A percentile compares a stretch with the other conserved stretches of the same genome.
phyloP scores from a whole-genome alignment of 2,888 invertebrate species.

The Schizaphis graminum region DNA sequence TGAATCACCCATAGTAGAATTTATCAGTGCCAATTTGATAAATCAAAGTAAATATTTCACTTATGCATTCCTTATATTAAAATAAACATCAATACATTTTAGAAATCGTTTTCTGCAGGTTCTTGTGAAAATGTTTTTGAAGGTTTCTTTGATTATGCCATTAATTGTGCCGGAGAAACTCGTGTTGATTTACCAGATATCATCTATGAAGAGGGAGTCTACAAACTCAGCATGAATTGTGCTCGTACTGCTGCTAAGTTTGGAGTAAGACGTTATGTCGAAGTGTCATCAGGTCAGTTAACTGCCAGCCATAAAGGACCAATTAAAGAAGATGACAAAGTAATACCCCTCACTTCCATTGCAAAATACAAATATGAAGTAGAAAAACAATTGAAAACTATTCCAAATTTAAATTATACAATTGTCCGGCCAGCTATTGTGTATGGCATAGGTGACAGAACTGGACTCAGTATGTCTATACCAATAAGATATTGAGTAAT shows the following conservation, averaged over 20 bases:
- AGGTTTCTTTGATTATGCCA: slow-evolving; percentile 76
- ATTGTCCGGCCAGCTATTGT: slow-evolving; percentile 87
- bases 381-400: slow-evolving; percentile 81
- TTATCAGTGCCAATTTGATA: slow-evolving; percentile 92
- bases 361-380: slow-evolving; percentile 87
- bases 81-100: not conserved
- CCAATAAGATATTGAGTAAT: not conserved
- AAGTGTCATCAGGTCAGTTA: slow-evolving; percentile 88
- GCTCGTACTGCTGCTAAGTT: slow-evolving; percentile 82
- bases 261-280: slow-evolving; percentile 81
- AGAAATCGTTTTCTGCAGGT: slow-evolving; percentile 73
- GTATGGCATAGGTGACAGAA: slow-evolving; percentile 87
- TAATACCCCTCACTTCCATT: slow-evolving; percentile 88
- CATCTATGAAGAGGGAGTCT: slow-evolving; percentile 91
- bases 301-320: slow-evolving; percentile 84
- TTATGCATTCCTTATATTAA: not conserved
- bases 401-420: slow-evolving; percentile 81
- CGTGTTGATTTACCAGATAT: slow-evolving; percentile 89
- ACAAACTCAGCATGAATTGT: slow-evolving; percentile 86
- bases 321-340: slow-evolving; percentile 81
- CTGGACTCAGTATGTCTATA: slow-evolving; percentile 81
- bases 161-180: slow-evolving; percentile 94
- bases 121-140: slow-evolving; percentile 86
- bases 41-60: slow-evolving; percentile 79
- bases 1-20: slow-evolving; percentile 83